Evolutionary conservation across 1,140 invertebrate genomes (phyloP), one percentile per base, ranked within the genome.

Genomic region (Callitettix versicolor): DNA sequence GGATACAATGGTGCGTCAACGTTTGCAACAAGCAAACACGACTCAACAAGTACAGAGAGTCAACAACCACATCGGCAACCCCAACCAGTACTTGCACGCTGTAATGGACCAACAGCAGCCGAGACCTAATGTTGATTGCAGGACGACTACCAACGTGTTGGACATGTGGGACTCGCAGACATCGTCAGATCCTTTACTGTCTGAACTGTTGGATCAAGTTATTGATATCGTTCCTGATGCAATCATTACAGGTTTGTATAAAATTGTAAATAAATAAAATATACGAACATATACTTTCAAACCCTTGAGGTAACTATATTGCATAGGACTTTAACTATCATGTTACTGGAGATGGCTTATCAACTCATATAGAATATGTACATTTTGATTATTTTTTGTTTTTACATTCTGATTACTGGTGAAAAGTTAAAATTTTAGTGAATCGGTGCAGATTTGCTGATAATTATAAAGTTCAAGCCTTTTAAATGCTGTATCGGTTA

Each of bases 151-250:
- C 58, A 64, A 44, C 60, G 26, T 30, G 26, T 30, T 30, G 9
- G 64, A 11, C 59, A 56, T 1, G 46, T 47, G 42, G 49, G 30
- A 24, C 15, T 9, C 33, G 51, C 38, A 58, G 20, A 38, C 17
- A 5, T 57, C 60, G 48, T 76, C 76, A 46, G 88, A 91, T 72
- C 79, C 82, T 14, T 73, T 82, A 57, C 70, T 91, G 30, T 89
- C 86, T 3, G 84, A 86, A 60, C 81, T 93, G 61, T 66, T 93
- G 58, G 88, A 91, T 73, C 81, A 86, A 69, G 82, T 91, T 40
- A 87, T 90, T 62, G 86, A 90, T 47, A 79, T 88, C 58, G 80
- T 81, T 55, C 77, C 82, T 49, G 82, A 84, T 56, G 73, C 73
- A 60, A 68, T 69, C 58, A 69, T 71, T 24, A 66, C 68, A 58